phyloP scores from a whole-genome alignment of 2,797 vertebrate species.

The Euthynnus affinis region DNA sequence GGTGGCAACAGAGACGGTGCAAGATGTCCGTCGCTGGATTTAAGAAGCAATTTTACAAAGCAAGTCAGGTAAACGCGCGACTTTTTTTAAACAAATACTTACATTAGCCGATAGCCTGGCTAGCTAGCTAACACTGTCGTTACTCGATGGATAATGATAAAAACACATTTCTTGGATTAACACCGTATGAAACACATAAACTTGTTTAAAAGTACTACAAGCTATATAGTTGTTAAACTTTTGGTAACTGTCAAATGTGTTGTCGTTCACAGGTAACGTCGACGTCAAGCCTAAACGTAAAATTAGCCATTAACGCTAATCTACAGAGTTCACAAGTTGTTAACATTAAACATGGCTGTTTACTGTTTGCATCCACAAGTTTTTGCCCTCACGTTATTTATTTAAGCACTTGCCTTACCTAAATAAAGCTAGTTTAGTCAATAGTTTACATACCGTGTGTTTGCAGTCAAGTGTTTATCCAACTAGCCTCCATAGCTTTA shows the following conservation, averaged over 20 bases:
- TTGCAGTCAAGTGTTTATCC: not conserved
- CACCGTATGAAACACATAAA: rapidly evolving
- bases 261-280: not conserved
- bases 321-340: not conserved
- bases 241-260: conserved; percentile 5
- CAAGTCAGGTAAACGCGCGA: conserved; percentile 90
- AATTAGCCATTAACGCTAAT: conserved; percentile 29
- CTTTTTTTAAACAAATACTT: not conserved
- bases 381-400: not conserved
- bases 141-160: not conserved
- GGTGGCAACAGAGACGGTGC: conserved; percentile 44
- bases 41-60: conserved; percentile 98
- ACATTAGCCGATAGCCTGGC: conserved; percentile 46
- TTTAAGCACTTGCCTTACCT: not conserved
- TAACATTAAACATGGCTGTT: not conserved
- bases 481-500: not conserved
- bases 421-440: not conserved
- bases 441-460: not conserved
- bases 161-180: not conserved
- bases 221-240: not conserved
- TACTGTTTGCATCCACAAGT: rapidly evolving
- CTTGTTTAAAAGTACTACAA: not conserved
- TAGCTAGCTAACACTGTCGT: conserved; percentile 38
- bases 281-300: not conserved
- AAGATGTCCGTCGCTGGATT: conserved; percentile 96